Conservation (phyloP, 2,113 vertebrate species). For the Turdus rufiventris region DNA sequence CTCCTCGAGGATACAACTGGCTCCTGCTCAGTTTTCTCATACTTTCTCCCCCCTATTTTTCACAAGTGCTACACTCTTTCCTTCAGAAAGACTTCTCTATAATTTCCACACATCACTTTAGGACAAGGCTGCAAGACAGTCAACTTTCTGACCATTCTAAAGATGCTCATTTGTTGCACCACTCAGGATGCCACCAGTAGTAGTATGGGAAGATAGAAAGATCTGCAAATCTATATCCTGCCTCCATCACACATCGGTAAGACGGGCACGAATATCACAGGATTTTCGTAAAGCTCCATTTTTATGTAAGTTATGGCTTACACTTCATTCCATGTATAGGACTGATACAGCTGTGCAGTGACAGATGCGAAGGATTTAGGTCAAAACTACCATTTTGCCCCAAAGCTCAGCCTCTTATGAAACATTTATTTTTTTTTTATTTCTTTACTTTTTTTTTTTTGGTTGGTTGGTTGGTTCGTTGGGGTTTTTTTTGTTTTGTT, state of each 20-base stretch:
- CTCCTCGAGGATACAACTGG: rapidly evolving
- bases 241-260: background rate
- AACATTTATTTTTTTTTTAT: background rate
- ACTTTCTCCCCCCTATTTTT: background rate
- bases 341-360: background rate
- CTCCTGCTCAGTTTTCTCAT: background rate
- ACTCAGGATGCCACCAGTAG: background rate
- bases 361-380: background rate
- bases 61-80: background rate
- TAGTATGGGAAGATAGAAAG: background rate
- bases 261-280: background rate
- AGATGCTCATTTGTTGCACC: background rate
- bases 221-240: background rate
- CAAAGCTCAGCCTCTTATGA: background rate
- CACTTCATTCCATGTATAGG: background rate
- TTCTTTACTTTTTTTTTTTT: too few species aligned
- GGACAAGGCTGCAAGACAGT: background rate
- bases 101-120: background rate
- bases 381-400: background rate
- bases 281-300: background rate
- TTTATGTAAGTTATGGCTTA: background rate
- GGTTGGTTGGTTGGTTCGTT: too few species aligned
- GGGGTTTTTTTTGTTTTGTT: too few species aligned
- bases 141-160: background rate
- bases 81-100: background rate